These are phyloP conservation scores for Trichonephila inaurata DNA, from an alignment of 1,140 invertebrate species.

Conservation along the genomic window DNA sequence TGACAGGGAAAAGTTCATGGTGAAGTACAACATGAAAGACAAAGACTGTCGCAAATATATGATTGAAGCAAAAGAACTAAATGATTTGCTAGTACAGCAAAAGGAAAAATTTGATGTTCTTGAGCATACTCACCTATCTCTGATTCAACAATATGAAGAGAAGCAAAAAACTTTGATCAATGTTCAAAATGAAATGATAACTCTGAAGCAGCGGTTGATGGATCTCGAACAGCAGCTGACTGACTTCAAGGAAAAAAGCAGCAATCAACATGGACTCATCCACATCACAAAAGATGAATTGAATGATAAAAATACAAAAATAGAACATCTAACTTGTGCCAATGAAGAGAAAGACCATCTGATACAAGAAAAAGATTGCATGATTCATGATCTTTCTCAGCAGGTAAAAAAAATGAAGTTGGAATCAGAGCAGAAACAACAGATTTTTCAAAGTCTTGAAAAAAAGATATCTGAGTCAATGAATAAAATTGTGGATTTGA, in stretches of 20 bases:
- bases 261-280: conserved; percentile 78
- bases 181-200: conserved; percentile 83
- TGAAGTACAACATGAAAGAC: conserved; percentile 89
- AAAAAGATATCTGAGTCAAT: conserved; percentile 80
- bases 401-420: conserved; percentile 79
- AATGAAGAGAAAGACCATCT: conserved; percentile 77
- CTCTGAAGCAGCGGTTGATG: conserved; percentile 81
- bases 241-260: conserved; percentile 78
- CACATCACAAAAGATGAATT: conserved; percentile 78
- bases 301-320: conserved; percentile 78
- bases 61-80: conserved; percentile 89
- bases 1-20: conserved; percentile 89
- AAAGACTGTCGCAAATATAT: conserved; percentile 91
- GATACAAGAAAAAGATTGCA: conserved; percentile 77
- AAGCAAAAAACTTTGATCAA: conserved; percentile 82
- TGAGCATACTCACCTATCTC: conserved; percentile 80
- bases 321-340: conserved; percentile 72
- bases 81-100: conserved; percentile 79
- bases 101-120: conserved; percentile 80
- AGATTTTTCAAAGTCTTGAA: conserved; percentile 78
- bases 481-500: conserved; percentile 79
- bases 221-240: conserved; percentile 81
- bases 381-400: conserved; percentile 77
- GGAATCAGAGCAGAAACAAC: conserved; percentile 78
- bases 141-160: conserved; percentile 81